A percentile compares a stretch with the other conserved stretches of the same genome.
phyloP scores from a whole-genome alignment of 1,140 invertebrate species.

The Rhizoglyphus robini region DNA sequence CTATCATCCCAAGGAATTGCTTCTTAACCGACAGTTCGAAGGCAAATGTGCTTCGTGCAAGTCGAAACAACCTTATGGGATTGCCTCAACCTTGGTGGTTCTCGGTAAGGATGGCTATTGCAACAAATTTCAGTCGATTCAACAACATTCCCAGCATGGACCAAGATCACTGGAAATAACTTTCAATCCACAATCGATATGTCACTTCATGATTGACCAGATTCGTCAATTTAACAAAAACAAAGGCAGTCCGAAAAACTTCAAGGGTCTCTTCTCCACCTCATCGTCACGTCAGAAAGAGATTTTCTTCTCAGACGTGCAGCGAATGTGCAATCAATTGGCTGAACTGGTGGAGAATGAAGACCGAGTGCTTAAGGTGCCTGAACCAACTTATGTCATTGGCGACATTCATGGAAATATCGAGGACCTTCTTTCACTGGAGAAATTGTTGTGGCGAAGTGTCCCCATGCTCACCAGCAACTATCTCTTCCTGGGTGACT shows the following conservation, averaged over 20 bases:
- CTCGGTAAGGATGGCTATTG: background rate
- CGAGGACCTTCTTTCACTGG: conserved; percentile 44
- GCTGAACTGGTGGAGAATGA: background rate
- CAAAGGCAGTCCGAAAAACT: background rate
- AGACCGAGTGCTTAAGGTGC: background rate
- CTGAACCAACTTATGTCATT: background rate
- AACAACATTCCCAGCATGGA: background rate
- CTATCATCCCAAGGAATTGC: background rate
- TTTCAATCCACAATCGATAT: background rate
- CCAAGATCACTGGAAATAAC: background rate
- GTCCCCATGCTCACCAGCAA: conserved; percentile 43
- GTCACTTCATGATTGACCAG: background rate
- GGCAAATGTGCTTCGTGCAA: background rate
- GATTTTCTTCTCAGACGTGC: background rate
- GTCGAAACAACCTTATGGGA: background rate
- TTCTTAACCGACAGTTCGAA: background rate
- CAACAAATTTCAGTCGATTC: conserved; percentile 2
- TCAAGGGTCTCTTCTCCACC: background rate
- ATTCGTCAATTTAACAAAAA: conserved; percentile 17
- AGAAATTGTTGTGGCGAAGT: conserved; percentile 45
- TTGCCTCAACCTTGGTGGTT: background rate
- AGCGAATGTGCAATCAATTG: background rate
- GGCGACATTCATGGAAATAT: conserved; percentile 47
- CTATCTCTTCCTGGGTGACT: conserved; percentile 51
- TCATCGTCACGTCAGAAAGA: background rate